Evolutionary conservation across 2,113 vertebrate species (phyloP).

Genomic region (Etheostoma spectabile): DNA sequence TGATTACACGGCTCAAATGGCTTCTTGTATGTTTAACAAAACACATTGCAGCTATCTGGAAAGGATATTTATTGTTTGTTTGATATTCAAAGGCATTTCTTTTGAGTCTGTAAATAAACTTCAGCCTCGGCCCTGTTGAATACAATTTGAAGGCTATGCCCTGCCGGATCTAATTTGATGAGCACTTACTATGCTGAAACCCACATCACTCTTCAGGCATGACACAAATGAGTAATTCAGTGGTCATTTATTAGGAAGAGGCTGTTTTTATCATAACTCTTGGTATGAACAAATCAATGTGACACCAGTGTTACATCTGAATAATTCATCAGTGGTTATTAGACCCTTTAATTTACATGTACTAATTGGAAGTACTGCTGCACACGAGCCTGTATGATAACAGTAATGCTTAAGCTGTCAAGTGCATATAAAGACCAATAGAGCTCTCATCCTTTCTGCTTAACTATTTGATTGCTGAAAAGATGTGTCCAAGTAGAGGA

Average conservation of each 20-base stretch:
- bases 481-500: slow-evolving; percentile 10
- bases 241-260: slow-evolving; percentile 71
- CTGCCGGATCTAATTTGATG: slow-evolving; percentile 61
- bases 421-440: slow-evolving; percentile 51
- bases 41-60: slow-evolving; percentile 34
- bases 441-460: slow-evolving; percentile 28
- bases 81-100: slow-evolving; percentile 66
- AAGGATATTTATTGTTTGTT: slow-evolving; percentile 44
- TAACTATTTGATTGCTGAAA: slow-evolving; percentile 31
- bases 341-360: slow-evolving; percentile 74
- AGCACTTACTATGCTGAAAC: slow-evolving; percentile 58
- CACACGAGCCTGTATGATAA: slow-evolving; percentile 54
- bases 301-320: slow-evolving; percentile 71
- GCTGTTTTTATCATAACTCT: slow-evolving; percentile 67
- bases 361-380: slow-evolving; percentile 73
- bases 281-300: slow-evolving; percentile 71
- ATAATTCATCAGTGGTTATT: slow-evolving; percentile 74
- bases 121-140: slow-evolving; percentile 54
- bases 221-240: slow-evolving; percentile 69
- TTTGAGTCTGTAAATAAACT: slow-evolving; percentile 64
- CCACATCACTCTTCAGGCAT: slow-evolving; percentile 60
- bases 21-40: slow-evolving; percentile 51
- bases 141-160: slow-evolving; percentile 58
- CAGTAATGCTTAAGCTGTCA: slow-evolving; percentile 72
- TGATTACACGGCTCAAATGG: slow-evolving; percentile 37